Base-by-base conservation (phyloP, 2,888 invertebrate species). In the Sabellastarte sp. region DNA sequence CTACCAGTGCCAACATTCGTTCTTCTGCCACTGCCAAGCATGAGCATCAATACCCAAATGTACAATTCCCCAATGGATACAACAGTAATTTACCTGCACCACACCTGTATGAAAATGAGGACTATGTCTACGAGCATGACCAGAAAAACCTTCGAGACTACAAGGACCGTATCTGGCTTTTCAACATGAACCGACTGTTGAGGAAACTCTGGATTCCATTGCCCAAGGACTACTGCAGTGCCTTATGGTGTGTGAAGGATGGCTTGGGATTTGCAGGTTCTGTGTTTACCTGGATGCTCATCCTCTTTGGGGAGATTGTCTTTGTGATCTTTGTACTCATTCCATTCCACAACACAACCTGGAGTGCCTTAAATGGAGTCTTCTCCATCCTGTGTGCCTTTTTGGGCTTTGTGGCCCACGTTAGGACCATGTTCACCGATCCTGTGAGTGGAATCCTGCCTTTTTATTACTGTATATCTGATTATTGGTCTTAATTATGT, bases 291-390 rank as follows among this genome's bases (percentile, higher is more conserved):
- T 93, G 93, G 84, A 81, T 88, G 60, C 90, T 93, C 59, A 88
- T 93, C 58, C 87, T 91, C 76, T 93, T 93, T 81, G 93, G 93
- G 29, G 93, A 93, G 84, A 93, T 92, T 86, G 93, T 93, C 64
- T 90, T 93, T 64, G 87, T 80, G 67, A 76, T 91, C 76, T 87
- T 90, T 80, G 93, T 93, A 91, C 89, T 93, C 72, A 88, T 92
- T 69, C 85, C 92, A 70, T 90, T 91, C 73, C 88, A 88, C 74
- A 90, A 91, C 89, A 87, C 88, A 73, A 63, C 71, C 33, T 78
- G 77, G 65, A 75, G 74, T 59, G 64, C 74, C 56, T 63, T 92
- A 68, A 90, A 93, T 83, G 90, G 90, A 3, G 86, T 91, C 32
- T 81, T 90, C 59, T 93, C 93, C 85, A 92, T 93, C 79, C 88